phyloP scores from a whole-genome alignment of 2,797 vertebrate genomes.

The Perodicticus potto region DNA sequence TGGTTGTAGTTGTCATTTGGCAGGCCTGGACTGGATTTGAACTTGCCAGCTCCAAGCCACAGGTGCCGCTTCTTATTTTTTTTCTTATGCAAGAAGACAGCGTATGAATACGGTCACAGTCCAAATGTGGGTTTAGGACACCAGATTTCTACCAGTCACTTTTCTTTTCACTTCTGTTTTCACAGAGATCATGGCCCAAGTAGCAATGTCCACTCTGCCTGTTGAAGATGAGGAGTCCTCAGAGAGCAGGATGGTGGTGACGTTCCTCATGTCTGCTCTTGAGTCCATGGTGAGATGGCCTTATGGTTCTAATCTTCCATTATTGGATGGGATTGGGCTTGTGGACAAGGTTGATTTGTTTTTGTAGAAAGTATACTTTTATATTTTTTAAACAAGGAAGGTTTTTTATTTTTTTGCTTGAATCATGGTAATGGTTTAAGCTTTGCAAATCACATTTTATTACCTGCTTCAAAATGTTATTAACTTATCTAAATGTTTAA shows the following conservation, averaged over 20 bases:
- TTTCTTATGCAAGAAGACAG: neutral
- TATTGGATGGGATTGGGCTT: too few relatives aligned
- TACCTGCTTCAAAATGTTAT: conserved; percentile 7
- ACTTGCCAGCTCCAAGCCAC: too few relatives aligned
- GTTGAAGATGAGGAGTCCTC: conserved; percentile 83
- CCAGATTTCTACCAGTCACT: neutral
- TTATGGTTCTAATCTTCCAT: rapidly evolving
- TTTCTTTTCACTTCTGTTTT: neutral
- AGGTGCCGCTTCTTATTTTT: neutral
- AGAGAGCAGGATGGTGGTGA: conserved; percentile 89
- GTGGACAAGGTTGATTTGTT: neutral
- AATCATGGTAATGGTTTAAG: neutral
- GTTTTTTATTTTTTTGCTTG: neutral
- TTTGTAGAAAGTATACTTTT: neutral
- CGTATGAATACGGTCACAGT: neutral
- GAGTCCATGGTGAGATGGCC: conserved; percentile 89
- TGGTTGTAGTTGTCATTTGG: too few relatives aligned
- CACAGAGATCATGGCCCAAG: conserved; percentile 88
- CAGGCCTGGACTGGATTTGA: too few relatives aligned
- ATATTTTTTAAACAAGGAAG: neutral
- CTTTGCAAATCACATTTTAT: conserved; percentile 4
- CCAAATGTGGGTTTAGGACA: neutral
- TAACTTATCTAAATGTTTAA: neutral
- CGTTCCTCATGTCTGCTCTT: conserved; percentile 90
- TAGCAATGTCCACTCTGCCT: conserved; percentile 62